Evolutionary conservation across 2,888 invertebrate genomes (phyloP), one percentile per base, ranked within the genome.

Genomic region (Tridacna gigas): DNA sequence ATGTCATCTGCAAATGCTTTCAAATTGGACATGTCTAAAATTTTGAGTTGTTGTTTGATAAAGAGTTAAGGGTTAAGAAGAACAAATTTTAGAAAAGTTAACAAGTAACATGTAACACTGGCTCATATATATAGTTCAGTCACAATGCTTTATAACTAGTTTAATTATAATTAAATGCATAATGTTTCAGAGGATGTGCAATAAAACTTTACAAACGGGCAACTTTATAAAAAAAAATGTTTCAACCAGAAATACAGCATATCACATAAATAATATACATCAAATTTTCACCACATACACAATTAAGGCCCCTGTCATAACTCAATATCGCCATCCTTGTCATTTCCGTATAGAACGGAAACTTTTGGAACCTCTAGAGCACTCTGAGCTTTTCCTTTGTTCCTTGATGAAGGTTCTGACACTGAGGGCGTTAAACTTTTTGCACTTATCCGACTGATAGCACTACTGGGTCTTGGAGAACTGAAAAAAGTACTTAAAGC

Each of bases 401-500:
- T 74, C 51, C 80, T 83, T 22, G 28, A 74, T 18, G 74, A 77
- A 9, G 47, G 45, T 66, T 63, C 69, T 45, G 84, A 77, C 15
- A 74, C 56, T 69, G 82, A 74, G 5, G 75, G 74, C 22, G 69
- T 66, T 74, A 78, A 61, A 80, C 89, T 90, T 76, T 87, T 88
- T 28, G 88, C 83, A 88, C 91, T 91, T 25, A 88, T 78, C 65
- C 87, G 82, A 80, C 91, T 91, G 15, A 88, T 83, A 82, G 91
- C 91, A 89, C 91, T 92, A 48, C 88, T 87, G 0, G 90, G 90
- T 51, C 91, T 79, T 15, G 91, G 90, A 0, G 90, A 84, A 67
- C 84, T 87, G 77, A 93, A 93, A 75, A 92, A 93, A n/a, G 86
- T 81, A 74, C 86, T 88, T 67, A 92, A 85, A 71, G 92, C 92